Evolutionary conservation across 2,888 invertebrate genomes (phyloP), one percentile per base, ranked within the genome.

Genomic region (Trilocha varians): DNA sequence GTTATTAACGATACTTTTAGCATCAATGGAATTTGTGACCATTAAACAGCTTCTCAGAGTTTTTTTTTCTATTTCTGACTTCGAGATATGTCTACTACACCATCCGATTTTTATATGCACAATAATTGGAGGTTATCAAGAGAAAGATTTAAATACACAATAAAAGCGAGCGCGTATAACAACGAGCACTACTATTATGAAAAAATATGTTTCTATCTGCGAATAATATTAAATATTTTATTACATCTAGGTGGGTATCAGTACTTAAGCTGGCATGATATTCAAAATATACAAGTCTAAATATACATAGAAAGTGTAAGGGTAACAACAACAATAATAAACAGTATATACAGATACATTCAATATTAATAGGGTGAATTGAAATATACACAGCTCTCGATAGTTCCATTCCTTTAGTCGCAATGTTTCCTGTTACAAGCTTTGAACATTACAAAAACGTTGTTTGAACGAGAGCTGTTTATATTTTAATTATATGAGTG

Each of bases 181-280:
- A 71, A 75, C 75, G 70, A 78, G 74, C 78, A 71, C 72, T 78
- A 77, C 48, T n/a, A 25, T 61, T 53, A 67, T 82, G 76, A 78
- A 83, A 83, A 83, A 80, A 82, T 80, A 82, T 25, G 25, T 72
- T 67, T 71, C 53, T 59, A 74, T 75, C 67, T 74, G 80, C 77
- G 70, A 77, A 79, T 68, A 64, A 71, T 75, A 67, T 70, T 73
- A 73, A 70, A 71, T 78, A 66, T 60, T 52, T 25, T 48, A 55
- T 56, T 69, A 63, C 66, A 62, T 65, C 76, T 80, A 80, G 65
- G 76, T 78, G 78, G 76, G 67, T 61, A 62, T 70, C 59, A 72
- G 68, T 66, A 62, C 60, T 60, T 59, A 72, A 73, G 74, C 71
- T 64, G 66, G 69, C 67, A 65, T 65, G 60, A 62, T 59, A 55